Evolutionary conservation across 2,113 vertebrate species (phyloP).

Genomic region (Albula goreensis): DNA sequence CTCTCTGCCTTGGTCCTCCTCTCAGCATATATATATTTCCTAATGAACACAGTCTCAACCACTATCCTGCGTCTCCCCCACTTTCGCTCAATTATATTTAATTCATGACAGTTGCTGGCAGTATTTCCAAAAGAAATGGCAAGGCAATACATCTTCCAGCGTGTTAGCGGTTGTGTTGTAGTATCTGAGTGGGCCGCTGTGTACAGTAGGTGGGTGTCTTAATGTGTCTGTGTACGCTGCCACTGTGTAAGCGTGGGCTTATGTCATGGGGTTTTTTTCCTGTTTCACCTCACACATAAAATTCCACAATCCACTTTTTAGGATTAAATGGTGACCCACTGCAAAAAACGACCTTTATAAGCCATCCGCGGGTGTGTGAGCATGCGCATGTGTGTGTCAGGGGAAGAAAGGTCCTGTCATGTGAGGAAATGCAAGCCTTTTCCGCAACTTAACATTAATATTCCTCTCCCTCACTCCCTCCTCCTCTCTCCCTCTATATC

Average conservation of each 20-base stretch:
- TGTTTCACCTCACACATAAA: background rate
- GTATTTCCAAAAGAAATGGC: conserved; percentile 33
- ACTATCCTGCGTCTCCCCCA: conserved; percentile 10
- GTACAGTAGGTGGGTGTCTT: conserved; percentile 47
- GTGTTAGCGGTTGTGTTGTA: background rate
- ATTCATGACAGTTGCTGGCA: conserved; percentile 40
- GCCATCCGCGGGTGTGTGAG: conserved; percentile 23
- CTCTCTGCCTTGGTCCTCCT: conserved; percentile 36
- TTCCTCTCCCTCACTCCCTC: conserved; percentile 20
- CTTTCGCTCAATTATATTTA: conserved; percentile 37
- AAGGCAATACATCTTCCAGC: conserved; percentile 32
- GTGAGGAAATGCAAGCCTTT: conserved; percentile 17
- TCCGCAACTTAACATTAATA: conserved; percentile 30
- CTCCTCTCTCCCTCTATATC: background rate
- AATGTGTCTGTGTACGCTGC: background rate
- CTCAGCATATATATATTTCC: conserved; percentile 17
- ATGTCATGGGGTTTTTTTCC: background rate
- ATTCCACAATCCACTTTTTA: background rate
- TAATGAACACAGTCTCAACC: conserved; percentile 18
- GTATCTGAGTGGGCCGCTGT: conserved; percentile 18
- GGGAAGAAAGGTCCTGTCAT: conserved; percentile 19
- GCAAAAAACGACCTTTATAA: conserved; percentile 41
- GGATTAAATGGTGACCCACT: conserved; percentile 35
- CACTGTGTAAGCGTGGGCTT: background rate
- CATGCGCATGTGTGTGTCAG: conserved; percentile 19